These are phyloP conservation scores for Epinephelus fuscoguttatus DNA, from an alignment of 2,113 vertebrate species.

Conservation along the genomic window DNA sequence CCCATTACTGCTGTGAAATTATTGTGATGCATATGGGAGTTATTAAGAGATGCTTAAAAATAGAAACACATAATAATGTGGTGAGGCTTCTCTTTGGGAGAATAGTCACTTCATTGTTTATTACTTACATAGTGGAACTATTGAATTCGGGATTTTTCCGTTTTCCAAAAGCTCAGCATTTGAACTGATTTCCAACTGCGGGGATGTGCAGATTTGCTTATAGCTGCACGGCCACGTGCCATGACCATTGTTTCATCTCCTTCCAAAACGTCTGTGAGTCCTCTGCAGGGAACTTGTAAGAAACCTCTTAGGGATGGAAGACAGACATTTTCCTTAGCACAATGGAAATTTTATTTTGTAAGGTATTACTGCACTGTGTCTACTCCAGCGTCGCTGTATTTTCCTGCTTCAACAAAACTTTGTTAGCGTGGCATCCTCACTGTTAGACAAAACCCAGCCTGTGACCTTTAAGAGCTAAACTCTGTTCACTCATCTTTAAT, in stretches of 20 bases:
- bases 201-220: slow-evolving; percentile 67
- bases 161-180: slow-evolving; percentile 60
- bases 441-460: not conserved
- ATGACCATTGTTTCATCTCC: slow-evolving; percentile 65
- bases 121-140: slow-evolving; percentile 54
- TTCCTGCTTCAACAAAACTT: slow-evolving; percentile 2
- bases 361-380: not conserved
- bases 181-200: slow-evolving; percentile 59
- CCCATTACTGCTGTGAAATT: slow-evolving; percentile 40
- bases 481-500: slow-evolving; percentile 5
- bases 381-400: not conserved
- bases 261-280: slow-evolving; percentile 60
- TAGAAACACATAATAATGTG: slow-evolving; percentile 61
- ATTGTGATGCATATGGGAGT: slow-evolving; percentile 67
- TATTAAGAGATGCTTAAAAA: slow-evolving; percentile 63
- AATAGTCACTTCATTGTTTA: slow-evolving; percentile 67
- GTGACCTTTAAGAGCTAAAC: slow-evolving; percentile 23
- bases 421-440: not conserved
- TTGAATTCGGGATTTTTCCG: slow-evolving; percentile 20
- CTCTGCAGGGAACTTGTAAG: slow-evolving; percentile 51
- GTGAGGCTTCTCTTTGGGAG: slow-evolving; percentile 47
- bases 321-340: slow-evolving; percentile 50
- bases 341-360: slow-evolving; percentile 43
- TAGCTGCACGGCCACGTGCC: slow-evolving; percentile 57
- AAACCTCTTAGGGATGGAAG: slow-evolving; percentile 52